Evolutionary conservation across 2,888 invertebrate species (phyloP).

Genomic region (Cordilura impudica): DNA sequence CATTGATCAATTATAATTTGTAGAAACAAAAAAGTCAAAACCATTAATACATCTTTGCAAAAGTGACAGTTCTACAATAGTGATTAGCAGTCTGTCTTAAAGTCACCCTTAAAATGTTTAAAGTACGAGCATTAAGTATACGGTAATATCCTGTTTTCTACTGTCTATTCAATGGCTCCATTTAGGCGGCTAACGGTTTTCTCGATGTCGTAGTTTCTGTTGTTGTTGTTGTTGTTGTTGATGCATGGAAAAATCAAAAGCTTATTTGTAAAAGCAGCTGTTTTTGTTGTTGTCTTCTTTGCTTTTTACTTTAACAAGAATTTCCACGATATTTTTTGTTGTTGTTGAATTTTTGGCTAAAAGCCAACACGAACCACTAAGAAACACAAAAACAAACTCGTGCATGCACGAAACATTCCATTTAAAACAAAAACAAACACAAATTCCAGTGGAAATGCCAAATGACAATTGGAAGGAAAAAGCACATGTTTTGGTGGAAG

Average conservation of each 20-base stretch:
- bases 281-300: slow-evolving; percentile 18
- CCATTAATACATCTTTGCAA: too few relatives aligned
- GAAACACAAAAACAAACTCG: slow-evolving; percentile 33
- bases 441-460: slow-evolving; percentile 12
- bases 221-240: slow-evolving; percentile 9
- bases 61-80: too few relatives aligned
- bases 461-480: background rate
- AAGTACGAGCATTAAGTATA: background rate
- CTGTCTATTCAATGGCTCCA: slow-evolving; percentile 50
- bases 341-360: slow-evolving; percentile 58
- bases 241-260: slow-evolving; percentile 25
- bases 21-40: too few relatives aligned
- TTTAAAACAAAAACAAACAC: background rate
- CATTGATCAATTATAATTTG: too few relatives aligned
- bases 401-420: slow-evolving; percentile 27
- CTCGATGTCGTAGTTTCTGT: slow-evolving; percentile 29
- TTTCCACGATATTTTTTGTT: slow-evolving; percentile 31
- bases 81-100: too few relatives aligned
- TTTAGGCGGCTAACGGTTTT: slow-evolving; percentile 56
- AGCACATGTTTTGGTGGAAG: slow-evolving; percentile 48
- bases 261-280: slow-evolving; percentile 59
- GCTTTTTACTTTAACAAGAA: slow-evolving; percentile 29
- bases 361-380: slow-evolving; percentile 49
- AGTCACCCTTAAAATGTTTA: background rate
- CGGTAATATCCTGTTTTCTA: slow-evolving; percentile 48